Evolutionary conservation across 1,140 invertebrate genomes (phyloP).

Genomic region (Hycleus phaleratus): DNA sequence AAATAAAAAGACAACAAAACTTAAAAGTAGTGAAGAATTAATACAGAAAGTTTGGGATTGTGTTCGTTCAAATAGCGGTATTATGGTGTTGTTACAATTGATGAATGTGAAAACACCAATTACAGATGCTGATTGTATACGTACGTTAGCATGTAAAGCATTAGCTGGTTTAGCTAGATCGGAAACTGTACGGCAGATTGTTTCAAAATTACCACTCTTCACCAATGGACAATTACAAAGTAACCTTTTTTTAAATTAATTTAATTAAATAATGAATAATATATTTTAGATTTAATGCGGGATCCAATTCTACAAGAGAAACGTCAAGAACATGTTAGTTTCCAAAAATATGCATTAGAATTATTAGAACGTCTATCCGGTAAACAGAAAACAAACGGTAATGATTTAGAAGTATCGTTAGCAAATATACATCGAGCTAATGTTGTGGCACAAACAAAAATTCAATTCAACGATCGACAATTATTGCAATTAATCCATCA

Average conservation of each 20-base stretch:
- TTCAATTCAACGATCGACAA: constrained; percentile 88
- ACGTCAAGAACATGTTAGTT: constrained; percentile 87
- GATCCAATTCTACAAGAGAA: constrained; percentile 96
- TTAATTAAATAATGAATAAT: not conserved
- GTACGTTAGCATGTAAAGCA: constrained; percentile 85
- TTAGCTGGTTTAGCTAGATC: constrained; percentile 85
- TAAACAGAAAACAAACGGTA: constrained; percentile 72
- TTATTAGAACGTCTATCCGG: constrained; percentile 87
- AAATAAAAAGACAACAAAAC: constrained; percentile 60
- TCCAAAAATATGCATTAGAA: constrained; percentile 91
- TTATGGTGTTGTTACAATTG: constrained; percentile 79
- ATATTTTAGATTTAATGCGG: constrained; percentile 73
- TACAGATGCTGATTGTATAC: constrained; percentile 91
- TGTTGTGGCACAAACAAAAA: constrained; percentile 91
- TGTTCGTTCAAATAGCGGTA: constrained; percentile 89
- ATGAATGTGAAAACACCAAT: constrained; percentile 91
- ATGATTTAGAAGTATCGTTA: constrained; percentile 72
- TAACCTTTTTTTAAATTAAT: constrained; percentile 35
- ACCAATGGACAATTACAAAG: constrained; percentile 87
- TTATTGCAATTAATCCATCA: constrained; percentile 86
- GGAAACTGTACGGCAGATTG: constrained; percentile 88
- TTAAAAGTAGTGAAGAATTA: constrained; percentile 74
- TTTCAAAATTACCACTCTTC: constrained; percentile 92
- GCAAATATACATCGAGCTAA: constrained; percentile 82
- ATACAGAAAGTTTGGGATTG: constrained; percentile 90